Base-by-base conservation (phyloP, 23 tunicate species). In the Diplosoma virens region DNA sequence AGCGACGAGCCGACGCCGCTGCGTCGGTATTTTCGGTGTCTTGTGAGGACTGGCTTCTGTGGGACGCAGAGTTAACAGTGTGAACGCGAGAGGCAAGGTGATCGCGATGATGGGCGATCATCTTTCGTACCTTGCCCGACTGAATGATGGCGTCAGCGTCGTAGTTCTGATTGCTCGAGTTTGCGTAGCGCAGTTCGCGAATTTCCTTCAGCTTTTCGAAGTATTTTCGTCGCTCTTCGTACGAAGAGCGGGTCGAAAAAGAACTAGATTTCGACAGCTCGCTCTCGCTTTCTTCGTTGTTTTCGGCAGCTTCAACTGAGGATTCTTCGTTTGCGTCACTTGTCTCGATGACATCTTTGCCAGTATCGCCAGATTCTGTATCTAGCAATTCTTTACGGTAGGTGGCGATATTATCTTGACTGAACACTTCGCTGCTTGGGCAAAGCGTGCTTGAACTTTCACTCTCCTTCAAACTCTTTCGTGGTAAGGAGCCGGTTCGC, bases 181-280 rank as follows among this genome's bases (percentile, higher is more conserved):
- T 56, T 75, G 80, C 30, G 32, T 52, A 47, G 20, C 67, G 63
- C 20, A 67, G 80, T 3, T 75, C 80, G 2, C 80, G 63, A 1
- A 75, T 75, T 32, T 75, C 80, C 32, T 75, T 75, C 48, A 75
- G 31, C 11, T 58, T 56, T 32, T 75, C 80, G 32, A 75, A 75
- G 37, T 75, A 75, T 58, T 55, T 54, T 54, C 80, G 66, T 2
- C 80, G 80, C 16, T 75, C 64, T 5, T 5, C 6, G 21, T 29
- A 61, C 28, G 69, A 61, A 5, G 69, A 61, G 28, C 30, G 69
- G 17, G 69, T 29, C 35, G 69, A 61, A 26, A 9, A 22, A 27
- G 69, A 61, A 61, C 69, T 34, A 4, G 69, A 35, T 4, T 9
- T 9, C 4, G 61, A 55, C 22, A 55, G 5, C 22, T 55, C 61